These are phyloP conservation scores for Latrodectus hesperus DNA, from an alignment of 2,888 invertebrate species.

Conservation along the genomic window DNA sequence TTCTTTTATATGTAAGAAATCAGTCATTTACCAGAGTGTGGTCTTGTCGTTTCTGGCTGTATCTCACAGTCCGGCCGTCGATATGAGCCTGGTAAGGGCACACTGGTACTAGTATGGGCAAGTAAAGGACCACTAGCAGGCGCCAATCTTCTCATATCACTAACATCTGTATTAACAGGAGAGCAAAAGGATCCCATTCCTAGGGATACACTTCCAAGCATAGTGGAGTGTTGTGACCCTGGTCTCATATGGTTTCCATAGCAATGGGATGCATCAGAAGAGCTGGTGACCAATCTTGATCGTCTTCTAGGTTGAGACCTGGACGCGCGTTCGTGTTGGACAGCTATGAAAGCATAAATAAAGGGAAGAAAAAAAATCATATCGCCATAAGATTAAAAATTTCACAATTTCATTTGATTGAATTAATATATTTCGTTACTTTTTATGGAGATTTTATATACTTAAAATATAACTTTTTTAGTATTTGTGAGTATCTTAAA, in stretches of 20 bases:
- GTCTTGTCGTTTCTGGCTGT: not conserved
- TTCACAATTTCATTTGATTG: too few species aligned
- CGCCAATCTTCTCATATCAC: conserved; percentile 49
- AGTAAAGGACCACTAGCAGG: conserved; percentile 4
- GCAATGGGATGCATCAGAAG: conserved; percentile 30
- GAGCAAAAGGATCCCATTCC: conserved; percentile 69
- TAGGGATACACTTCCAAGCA: not conserved
- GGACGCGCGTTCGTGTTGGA: conserved; percentile 92
- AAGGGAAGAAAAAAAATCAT: too few species aligned
- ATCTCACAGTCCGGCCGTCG: conserved; percentile 31
- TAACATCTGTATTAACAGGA: conserved; percentile 69
- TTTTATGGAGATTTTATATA: too few species aligned
- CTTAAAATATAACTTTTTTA: too few species aligned
- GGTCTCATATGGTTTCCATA: conserved; percentile 12
- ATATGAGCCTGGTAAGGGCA: not conserved
- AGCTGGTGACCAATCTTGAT: conserved; percentile 49
- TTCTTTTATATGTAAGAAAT: too few species aligned
- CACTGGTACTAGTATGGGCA: conserved; percentile 11
- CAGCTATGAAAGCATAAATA: conserved; percentile 79
- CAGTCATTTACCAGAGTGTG: conserved; percentile 9
- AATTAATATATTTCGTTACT: too few species aligned
- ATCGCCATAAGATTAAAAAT: too few species aligned
- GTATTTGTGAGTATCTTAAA: too few species aligned
- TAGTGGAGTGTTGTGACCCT: conserved; percentile 8
- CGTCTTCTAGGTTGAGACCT: conserved; percentile 76